These are phyloP conservation scores for Eospalax fontanierii DNA, from an alignment of 2,797 vertebrate genomes.

Conservation along the genomic window DNA sequence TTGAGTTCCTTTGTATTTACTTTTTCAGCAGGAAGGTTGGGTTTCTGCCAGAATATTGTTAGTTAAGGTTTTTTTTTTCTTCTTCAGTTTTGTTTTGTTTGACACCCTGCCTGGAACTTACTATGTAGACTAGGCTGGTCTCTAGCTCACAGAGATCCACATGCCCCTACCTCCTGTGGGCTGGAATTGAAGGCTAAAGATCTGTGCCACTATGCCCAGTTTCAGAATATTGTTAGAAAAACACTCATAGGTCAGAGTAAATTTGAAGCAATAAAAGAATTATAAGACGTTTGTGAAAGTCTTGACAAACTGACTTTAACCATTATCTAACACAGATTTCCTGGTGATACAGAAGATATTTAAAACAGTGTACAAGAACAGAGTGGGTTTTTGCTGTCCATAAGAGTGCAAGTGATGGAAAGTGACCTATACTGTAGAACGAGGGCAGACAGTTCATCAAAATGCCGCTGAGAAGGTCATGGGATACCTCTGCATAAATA, in stretches of 20 bases:
- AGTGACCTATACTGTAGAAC: neutral
- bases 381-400: neutral
- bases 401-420: neutral
- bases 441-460: neutral
- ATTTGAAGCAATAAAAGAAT: constrained; percentile 42
- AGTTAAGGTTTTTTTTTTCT: no score
- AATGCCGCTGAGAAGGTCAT: neutral
- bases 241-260: neutral
- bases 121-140: no score
- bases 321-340: neutral
- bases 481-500: neutral
- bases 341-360: neutral
- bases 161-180: no score
- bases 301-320: constrained; percentile 16
- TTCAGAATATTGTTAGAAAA: neutral
- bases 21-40: neutral
- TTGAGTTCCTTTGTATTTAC: neutral
- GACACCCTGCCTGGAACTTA: no score
- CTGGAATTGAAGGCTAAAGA: no score
- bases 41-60: no score
- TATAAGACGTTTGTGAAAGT: neutral
- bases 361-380: neutral
- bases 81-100: no score
- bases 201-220: no score
- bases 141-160: no score